Percentiles rank a stretch among this genome's conserved stretches.
phyloP scores from a whole-genome alignment of 2,888 invertebrate species.

The Ennomos quercinarius region DNA sequence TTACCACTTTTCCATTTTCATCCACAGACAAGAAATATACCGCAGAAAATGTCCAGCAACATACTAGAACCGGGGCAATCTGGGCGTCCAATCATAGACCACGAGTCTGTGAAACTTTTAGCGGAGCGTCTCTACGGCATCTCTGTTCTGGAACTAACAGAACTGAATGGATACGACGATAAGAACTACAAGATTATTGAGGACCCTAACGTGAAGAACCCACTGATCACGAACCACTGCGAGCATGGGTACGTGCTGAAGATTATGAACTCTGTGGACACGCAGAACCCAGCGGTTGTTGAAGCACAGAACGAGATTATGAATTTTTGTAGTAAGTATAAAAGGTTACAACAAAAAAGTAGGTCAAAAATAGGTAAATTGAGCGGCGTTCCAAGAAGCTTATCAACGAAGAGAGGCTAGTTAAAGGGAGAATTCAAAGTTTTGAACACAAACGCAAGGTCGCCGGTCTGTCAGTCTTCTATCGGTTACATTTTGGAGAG shows the following conservation, averaged over 20 bases:
- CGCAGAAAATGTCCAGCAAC: conserved; percentile 51
- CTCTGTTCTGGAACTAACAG: conserved; percentile 81
- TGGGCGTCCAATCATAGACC: conserved; percentile 83
- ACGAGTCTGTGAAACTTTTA: conserved; percentile 81
- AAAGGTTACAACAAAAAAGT: no score
- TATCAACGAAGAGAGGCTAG: no score
- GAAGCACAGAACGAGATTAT: conserved; percentile 92
- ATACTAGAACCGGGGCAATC: conserved; percentile 63
- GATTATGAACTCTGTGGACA: conserved; percentile 93
- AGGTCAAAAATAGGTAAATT: no score
- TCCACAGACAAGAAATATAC: conserved; percentile 21
- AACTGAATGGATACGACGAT: conserved; percentile 92
- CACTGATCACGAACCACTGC: conserved; percentile 82
- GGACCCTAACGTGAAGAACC: conserved; percentile 85
- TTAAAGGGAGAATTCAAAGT: no score
- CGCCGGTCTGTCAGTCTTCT: no score
- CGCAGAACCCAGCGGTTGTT: conserved; percentile 87
- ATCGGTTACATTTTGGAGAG: no score
- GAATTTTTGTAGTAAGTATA: conserved; percentile 87
- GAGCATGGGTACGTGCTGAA: conserved; percentile 91
- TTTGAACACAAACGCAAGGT: no score
- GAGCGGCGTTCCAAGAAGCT: no score
- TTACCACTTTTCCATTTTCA: neutral
- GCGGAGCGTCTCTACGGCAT: conserved; percentile 87
- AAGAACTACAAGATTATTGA: conserved; percentile 89